A percentile compares a stretch with the other conserved stretches of the same genome.
Evolutionary conservation across 2,113 vertebrate genomes (phyloP).

Genomic region (Ornithorhynchus anatinus): DNA sequence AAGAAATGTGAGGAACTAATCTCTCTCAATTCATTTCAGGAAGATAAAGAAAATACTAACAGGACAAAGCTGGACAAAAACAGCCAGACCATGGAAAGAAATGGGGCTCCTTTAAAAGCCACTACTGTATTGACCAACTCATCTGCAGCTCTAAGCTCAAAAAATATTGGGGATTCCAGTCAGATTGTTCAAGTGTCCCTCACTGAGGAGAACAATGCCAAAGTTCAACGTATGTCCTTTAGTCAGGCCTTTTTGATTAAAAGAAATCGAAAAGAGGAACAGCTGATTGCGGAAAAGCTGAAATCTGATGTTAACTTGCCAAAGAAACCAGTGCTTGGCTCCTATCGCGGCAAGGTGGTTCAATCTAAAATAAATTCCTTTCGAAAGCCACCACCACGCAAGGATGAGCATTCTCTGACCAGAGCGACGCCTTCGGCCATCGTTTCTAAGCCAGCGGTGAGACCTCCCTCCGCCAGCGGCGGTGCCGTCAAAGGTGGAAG

Average conservation of each 20-base stretch:
- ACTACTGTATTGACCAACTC: slow-evolving; percentile 30
- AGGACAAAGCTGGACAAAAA: slow-evolving; percentile 14
- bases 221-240: slow-evolving; percentile 53
- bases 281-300: slow-evolving; percentile 60
- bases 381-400: slow-evolving; percentile 69
- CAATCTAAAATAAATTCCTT: slow-evolving; percentile 91
- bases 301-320: slow-evolving; percentile 27
- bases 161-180: slow-evolving; percentile 2
- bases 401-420: slow-evolving; percentile 26
- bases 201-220: slow-evolving; percentile 32
- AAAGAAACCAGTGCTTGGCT: slow-evolving; percentile 78
- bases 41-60: slow-evolving; percentile 69
- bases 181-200: slow-evolving; percentile 9
- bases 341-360: slow-evolving; percentile 85
- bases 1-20: slow-evolving; percentile 20
- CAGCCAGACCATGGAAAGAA: slow-evolving; percentile 14
- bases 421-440: slow-evolving; percentile 23
- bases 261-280: slow-evolving; percentile 64
- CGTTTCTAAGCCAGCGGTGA: slow-evolving; percentile 34
- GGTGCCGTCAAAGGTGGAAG: slow-evolving; percentile 2
- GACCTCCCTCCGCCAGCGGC: background rate
- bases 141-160: background rate
- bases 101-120: slow-evolving; percentile 32
- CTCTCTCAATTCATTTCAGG: slow-evolving; percentile 58
- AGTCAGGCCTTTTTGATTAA: slow-evolving; percentile 70